These are phyloP conservation scores for Sipha maydis DNA, from an alignment of 2,888 invertebrate genomes.

Conservation along the genomic window DNA sequence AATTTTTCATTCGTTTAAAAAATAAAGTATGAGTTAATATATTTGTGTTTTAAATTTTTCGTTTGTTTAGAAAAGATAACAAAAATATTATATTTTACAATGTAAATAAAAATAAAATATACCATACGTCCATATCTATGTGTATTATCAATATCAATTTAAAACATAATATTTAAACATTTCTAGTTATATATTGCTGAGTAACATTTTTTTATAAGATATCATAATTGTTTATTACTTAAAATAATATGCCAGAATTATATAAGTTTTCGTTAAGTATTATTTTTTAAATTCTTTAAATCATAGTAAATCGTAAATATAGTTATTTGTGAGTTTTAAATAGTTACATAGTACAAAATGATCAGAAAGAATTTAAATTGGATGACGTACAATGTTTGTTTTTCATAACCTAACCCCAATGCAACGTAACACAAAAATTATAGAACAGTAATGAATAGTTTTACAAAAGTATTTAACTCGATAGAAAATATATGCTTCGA, in stretches of 20 bases:
- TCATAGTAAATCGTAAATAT: background rate
- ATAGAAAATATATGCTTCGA: background rate
- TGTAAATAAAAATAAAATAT: background rate
- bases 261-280: background rate
- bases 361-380: background rate
- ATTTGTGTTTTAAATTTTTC: too few relatives aligned
- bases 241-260: background rate
- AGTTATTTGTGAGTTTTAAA: background rate
- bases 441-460: background rate
- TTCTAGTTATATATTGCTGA: background rate
- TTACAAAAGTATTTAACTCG: background rate
- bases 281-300: background rate
- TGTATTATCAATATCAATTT: background rate
- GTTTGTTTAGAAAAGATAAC: too few relatives aligned
- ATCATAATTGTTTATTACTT: background rate
- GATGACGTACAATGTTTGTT: background rate
- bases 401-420: background rate
- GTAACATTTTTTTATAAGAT: background rate
- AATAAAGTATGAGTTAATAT: too few relatives aligned
- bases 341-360: background rate
- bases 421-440: background rate
- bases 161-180: background rate
- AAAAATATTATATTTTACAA: background rate
- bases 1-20: too few relatives aligned
- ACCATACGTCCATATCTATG: background rate